Percentiles rank a stretch among this genome's conserved stretches.
Conservation (phyloP, 1,140 invertebrate genomes). For the Aphelinus atriplicis region DNA sequence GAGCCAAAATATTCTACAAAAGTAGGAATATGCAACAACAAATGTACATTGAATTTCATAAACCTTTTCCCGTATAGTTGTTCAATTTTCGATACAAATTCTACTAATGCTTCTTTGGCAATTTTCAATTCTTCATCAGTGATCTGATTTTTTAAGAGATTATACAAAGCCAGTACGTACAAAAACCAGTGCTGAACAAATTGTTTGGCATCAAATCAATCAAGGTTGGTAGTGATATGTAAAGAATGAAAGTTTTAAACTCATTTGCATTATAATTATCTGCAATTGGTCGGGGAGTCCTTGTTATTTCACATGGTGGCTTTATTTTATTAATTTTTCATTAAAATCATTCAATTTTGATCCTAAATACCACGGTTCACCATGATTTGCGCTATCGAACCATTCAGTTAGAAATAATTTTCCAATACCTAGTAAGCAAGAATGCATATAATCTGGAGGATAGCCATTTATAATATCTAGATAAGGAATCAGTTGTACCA, state of each 20-base stretch:
- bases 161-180: neutral
- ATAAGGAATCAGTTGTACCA: neutral
- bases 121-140: neutral
- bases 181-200: slow-evolving; percentile 42
- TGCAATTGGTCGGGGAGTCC: slow-evolving; percentile 7
- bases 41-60: slow-evolving; percentile 43
- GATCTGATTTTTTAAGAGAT: slow-evolving; percentile 11
- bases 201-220: slow-evolving; percentile 20
- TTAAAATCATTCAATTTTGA: slow-evolving; percentile 3
- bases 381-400: slow-evolving; percentile 15
- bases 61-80: slow-evolving; percentile 34
- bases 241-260: slow-evolving; percentile 39
- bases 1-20: slow-evolving; percentile 32
- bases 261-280: slow-evolving; percentile 35
- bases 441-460: slow-evolving; percentile 23
- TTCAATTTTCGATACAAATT: slow-evolving; percentile 35
- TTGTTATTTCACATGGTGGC: slow-evolving; percentile 18
- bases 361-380: slow-evolving; percentile 13
- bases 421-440: neutral
- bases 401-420: slow-evolving; percentile 6
- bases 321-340: slow-evolving; percentile 5
- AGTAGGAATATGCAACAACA: slow-evolving; percentile 37
- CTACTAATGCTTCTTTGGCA: slow-evolving; percentile 26
- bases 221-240: slow-evolving; percentile 35
- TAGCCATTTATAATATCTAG: slow-evolving; percentile 8